phyloP scores from a whole-genome alignment of 2,113 vertebrate genomes.

The Glaucidium brasilianum region DNA sequence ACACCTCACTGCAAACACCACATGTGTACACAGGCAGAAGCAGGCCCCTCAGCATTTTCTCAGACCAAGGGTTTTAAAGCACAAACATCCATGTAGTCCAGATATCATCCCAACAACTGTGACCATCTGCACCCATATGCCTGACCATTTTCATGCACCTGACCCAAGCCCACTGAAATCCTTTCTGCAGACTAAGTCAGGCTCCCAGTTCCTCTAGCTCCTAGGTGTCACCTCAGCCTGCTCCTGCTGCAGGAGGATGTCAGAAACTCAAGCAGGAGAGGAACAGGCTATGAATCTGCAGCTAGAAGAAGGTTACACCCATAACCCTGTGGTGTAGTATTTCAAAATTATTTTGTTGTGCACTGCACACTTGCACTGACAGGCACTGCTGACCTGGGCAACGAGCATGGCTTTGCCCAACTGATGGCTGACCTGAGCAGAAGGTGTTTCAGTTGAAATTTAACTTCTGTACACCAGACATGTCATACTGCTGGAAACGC shows the following conservation, averaged over 20 bases:
- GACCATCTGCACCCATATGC: background rate
- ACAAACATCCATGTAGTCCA: background rate
- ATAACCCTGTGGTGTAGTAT: background rate
- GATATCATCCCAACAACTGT: rapidly evolving
- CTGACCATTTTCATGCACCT: background rate
- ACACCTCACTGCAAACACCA: background rate
- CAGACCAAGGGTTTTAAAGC: background rate
- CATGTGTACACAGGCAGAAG: background rate
- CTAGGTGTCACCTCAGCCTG: background rate
- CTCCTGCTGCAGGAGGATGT: background rate
- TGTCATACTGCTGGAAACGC: slow-evolving; percentile 28
- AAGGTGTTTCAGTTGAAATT: slow-evolving; percentile 39
- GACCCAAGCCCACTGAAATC: background rate
- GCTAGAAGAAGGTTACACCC: slow-evolving; percentile 4
- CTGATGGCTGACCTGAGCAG: slow-evolving; percentile 21
- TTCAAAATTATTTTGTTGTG: background rate
- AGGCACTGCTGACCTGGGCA: background rate
- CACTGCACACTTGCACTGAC: background rate
- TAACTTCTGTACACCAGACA: slow-evolving; percentile 20
- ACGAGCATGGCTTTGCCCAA: slow-evolving; percentile 3
- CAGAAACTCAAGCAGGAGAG: background rate
- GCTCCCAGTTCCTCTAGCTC: background rate
- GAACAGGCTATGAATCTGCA: background rate
- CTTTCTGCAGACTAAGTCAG: background rate
- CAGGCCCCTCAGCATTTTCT: background rate